Evolutionary conservation across 2,797 vertebrate species (phyloP), one percentile per base, ranked within the genome.

Genomic region (Spinus olivaceus): DNA sequence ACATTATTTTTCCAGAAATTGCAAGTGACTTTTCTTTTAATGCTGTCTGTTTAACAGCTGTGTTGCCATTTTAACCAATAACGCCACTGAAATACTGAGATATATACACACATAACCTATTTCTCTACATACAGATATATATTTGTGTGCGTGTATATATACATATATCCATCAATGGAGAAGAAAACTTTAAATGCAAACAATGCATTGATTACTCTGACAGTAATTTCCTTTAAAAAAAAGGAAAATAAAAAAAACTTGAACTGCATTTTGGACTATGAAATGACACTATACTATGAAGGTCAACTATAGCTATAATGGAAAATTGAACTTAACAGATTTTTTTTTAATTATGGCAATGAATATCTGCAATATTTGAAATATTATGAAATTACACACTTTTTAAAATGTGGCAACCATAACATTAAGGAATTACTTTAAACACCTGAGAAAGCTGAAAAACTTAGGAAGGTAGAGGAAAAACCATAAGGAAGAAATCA

Each of bases 1-100:
- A 88, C 39, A 95, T 73, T 94, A 88, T 70, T 90, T 86, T 88
- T 23, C 18, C 51, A 85, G 42, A 84, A 91, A 85, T 54, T 71
- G 42, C 44, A 96, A 89, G 51, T 67, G 44, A 59, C 18, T 81
- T 82, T 35, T 70, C 32, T 63, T 86, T 73, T 37, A 50, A 91
- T 25, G 5, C 14, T 73, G n/a, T 57, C 72, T 91, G 20, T 41
- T 69, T 73, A 70, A 84, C 61, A 74, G 33, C 17, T 77, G 25
- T 25, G 9, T 35, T 54, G 30, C 28, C 53, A 77, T 89, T 94
- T 84, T 72, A 80, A 88, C 47, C 20, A 41, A 37, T n/a, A 83
- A 64, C 59, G 73, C 24, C 21, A 60, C 6, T 83, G 50, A 73
- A 93, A 86, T 67, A 86, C 33, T 79, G 27, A 56, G 12, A 67